Base-by-base conservation (phyloP, 2,888 invertebrate species). In the Lymantria monacha region DNA sequence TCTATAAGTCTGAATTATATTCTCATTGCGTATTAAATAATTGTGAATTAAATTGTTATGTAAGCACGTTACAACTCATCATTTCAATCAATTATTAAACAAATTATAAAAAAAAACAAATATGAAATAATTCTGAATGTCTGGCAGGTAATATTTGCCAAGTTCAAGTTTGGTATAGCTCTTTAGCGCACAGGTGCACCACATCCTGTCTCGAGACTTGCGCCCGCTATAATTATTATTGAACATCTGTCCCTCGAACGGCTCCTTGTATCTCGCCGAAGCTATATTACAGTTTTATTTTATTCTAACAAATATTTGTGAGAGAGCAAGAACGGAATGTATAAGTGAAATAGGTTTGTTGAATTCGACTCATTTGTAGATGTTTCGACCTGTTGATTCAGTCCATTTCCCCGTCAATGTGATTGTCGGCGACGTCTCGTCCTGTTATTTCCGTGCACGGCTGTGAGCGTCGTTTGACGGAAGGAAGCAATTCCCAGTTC, bases 401-500 rank as follows among this genome's bases (percentile, higher is more conserved):
- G 80, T 75, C 76, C 78, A 85, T 86, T 88, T 87, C 83, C 85
- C 72, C 66, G 73, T 75, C 75, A 81, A 82, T 81, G 74, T 66
- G 78, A 80, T 77, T 81, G 82, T 79, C 83, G 85, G 73, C 67
- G 78, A 78, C 77, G 77, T 72, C 78, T 78, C 79, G 81, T 79
- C 77, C 80, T 78, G 81, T 83, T 81, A 89, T 89, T 89, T 88
- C 89, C 89, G 83, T 73, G 73, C 69, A 42, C 72, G 66, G 70
- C 72, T 74, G 75, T 70, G 68, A 74, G 61, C 69, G 66, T 62
- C 67, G 68, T 53, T 59, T 53, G 72, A 65, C 84, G 89, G 90
- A 89, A 89, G 89, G 90, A 89, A 88, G 84, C 74, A 86, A 90
- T 88, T 87, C 81, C 81, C 79, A 79, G 72, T 69, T 72, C 67